Evolutionary conservation across 1,140 invertebrate species (phyloP).

Genomic region (Meloidogyne hapla): DNA sequence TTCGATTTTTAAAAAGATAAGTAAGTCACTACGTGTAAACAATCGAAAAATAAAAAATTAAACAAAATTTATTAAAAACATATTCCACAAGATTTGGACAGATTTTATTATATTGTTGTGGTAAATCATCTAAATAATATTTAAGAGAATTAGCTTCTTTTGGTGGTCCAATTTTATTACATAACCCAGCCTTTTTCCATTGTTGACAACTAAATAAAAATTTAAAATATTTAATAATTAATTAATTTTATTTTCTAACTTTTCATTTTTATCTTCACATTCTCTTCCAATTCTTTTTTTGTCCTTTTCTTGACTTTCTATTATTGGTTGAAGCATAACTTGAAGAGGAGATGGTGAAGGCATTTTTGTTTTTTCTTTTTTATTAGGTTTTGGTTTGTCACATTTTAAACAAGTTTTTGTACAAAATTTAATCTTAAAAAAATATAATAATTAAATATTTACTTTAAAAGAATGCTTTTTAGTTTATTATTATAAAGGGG

Average conservation of each 20-base stretch:
- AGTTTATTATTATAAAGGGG: too few relatives aligned
- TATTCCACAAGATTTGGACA: constrained; percentile 2
- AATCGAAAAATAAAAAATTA: not conserved
- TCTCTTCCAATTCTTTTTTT: constrained; percentile 3
- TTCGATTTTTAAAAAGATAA: too few relatives aligned
- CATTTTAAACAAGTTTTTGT: constrained; percentile 43
- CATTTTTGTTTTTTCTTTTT: not conserved
- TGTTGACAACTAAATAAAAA: constrained; percentile 12
- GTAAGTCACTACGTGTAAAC: not conserved
- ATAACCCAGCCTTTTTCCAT: constrained; percentile 11
- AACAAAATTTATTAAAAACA: not conserved
- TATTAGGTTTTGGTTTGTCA: not conserved
- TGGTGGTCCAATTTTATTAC: constrained; percentile 10
- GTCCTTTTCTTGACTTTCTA: not conserved
- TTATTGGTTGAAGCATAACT: constrained; percentile 7
- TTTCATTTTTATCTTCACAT: constrained; percentile 9
- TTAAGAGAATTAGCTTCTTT: not conserved
- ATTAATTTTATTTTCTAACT: not conserved
- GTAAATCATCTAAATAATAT: not conserved
- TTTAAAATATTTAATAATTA: not conserved
- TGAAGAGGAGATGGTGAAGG: not conserved
- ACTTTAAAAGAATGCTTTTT: too few relatives aligned
- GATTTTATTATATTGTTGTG: not conserved
- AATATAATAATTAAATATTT: not conserved
- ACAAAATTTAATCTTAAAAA: constrained; percentile 30